phyloP scores from a whole-genome alignment of 2,888 invertebrate genomes.

The Drosophila siamana region DNA sequence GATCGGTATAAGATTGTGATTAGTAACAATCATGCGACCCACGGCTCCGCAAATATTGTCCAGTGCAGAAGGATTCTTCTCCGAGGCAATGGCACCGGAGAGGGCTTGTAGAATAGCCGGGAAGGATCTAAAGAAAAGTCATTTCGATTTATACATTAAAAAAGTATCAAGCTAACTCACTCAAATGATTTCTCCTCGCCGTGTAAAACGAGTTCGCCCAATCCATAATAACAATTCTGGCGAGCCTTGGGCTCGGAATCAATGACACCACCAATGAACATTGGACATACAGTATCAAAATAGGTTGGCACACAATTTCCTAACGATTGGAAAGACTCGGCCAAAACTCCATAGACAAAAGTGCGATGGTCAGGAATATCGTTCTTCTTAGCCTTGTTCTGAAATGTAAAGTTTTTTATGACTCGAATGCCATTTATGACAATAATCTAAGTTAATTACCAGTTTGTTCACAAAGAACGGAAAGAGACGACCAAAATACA shows the following conservation, averaged over 20 bases:
- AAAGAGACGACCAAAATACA: slow-evolving; percentile 89
- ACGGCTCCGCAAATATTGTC: slow-evolving; percentile 93
- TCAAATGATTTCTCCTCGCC: slow-evolving; percentile 88
- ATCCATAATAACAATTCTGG: slow-evolving; percentile 91
- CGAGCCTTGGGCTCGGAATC: slow-evolving; percentile 90
- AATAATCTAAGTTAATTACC: slow-evolving; percentile 85
- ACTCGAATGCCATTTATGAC: background rate
- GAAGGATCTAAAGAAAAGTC: slow-evolving; percentile 86
- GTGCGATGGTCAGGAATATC: slow-evolving; percentile 88
- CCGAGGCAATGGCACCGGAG: slow-evolving; percentile 88
- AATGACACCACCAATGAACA: slow-evolving; percentile 87
- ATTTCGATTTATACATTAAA: background rate
- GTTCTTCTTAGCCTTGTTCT: slow-evolving; percentile 88
- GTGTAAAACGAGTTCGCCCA: slow-evolving; percentile 90
- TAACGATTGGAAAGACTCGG: slow-evolving; percentile 90
- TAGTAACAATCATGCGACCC: slow-evolving; percentile 90
- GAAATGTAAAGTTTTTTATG: slow-evolving; percentile 47
- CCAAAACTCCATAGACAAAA: slow-evolving; percentile 90
- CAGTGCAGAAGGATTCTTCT: slow-evolving; percentile 88
- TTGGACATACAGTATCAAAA: slow-evolving; percentile 87
- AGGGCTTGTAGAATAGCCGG: slow-evolving; percentile 88
- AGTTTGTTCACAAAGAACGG: slow-evolving; percentile 88
- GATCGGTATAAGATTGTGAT: slow-evolving; percentile 88
- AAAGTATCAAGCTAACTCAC: slow-evolving; percentile 85
- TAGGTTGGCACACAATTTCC: slow-evolving; percentile 87